Evolutionary conservation across 2,888 invertebrate genomes (phyloP).

Genomic region (Andrena minutula): DNA sequence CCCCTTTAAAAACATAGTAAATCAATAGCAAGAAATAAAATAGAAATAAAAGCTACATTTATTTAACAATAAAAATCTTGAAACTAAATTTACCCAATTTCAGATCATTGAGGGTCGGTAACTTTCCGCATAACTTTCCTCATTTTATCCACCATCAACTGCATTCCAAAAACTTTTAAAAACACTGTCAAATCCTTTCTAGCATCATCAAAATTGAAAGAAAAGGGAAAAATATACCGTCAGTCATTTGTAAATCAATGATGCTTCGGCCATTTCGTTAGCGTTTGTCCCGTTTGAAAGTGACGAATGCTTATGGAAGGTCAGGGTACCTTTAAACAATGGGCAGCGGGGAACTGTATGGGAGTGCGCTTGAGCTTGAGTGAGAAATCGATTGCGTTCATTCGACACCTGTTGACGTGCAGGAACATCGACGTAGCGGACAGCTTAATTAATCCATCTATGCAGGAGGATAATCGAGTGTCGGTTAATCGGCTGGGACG

Average conservation of each 20-base stretch:
- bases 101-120: too few relatives aligned
- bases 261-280: slow-evolving; percentile 2
- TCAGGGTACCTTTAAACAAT: not conserved
- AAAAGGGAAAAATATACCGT: not conserved
- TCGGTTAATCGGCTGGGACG: slow-evolving; percentile 51
- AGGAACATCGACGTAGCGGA: slow-evolving; percentile 22
- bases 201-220: too few relatives aligned
- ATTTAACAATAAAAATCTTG: too few relatives aligned
- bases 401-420: slow-evolving; percentile 54
- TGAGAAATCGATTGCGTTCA: slow-evolving; percentile 48
- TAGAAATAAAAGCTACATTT: too few relatives aligned
- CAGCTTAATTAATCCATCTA: slow-evolving; percentile 61
- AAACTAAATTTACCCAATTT: too few relatives aligned
- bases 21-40: too few relatives aligned
- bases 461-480: slow-evolving; percentile 52
- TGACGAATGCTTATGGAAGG: slow-evolving; percentile 35
- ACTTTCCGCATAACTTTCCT: too few relatives aligned
- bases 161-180: not conserved
- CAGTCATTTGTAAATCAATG: not conserved
- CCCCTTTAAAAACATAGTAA: too few relatives aligned
- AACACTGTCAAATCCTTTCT: not conserved
- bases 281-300: slow-evolving; percentile 6
- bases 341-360: not conserved
- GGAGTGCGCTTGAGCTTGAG: slow-evolving; percentile 12
- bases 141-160: not conserved